Evolutionary conservation across 2,113 vertebrate species (phyloP).

Genomic region (Peromyscus polionotus): DNA sequence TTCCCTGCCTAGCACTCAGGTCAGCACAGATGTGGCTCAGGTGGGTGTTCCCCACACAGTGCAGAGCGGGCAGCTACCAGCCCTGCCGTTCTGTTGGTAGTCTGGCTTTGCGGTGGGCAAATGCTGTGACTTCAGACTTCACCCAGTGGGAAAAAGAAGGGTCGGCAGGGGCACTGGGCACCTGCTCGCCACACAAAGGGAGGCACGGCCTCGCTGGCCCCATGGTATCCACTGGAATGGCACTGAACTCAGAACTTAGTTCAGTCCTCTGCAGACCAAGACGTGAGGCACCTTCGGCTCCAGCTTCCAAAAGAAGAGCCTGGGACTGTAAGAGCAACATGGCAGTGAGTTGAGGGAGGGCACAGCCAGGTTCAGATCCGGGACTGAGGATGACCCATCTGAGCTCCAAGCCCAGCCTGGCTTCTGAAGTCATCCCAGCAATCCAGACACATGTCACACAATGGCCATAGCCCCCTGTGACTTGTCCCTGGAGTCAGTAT

Average conservation of each 20-base stretch:
- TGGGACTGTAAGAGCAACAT: no score
- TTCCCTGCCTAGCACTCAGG: accelerated
- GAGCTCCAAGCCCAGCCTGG: not conserved
- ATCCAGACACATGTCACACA: no score
- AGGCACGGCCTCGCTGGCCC: accelerated
- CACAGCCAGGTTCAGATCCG: not conserved
- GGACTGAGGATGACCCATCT: no score
- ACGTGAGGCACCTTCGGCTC: not conserved
- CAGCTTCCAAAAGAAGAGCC: not conserved
- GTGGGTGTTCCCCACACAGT: accelerated
- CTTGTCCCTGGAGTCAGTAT: conserved; percentile 11
- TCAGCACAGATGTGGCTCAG: accelerated
- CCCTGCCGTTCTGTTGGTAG: accelerated
- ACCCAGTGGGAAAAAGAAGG: not conserved
- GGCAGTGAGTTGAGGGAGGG: not conserved
- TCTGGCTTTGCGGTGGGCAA: not conserved
- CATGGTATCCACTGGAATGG: not conserved
- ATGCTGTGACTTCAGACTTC: not conserved
- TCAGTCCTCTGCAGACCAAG: not conserved
- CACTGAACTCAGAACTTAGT: not conserved
- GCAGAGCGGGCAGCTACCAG: accelerated
- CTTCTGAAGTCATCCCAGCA: not conserved
- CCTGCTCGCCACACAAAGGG: no score
- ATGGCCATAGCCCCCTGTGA: conserved; percentile 29
- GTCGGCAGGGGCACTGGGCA: not conserved